phyloP scores from a whole-genome alignment of 2,797 vertebrate species.

The Sebastes ruberrimus region DNA sequence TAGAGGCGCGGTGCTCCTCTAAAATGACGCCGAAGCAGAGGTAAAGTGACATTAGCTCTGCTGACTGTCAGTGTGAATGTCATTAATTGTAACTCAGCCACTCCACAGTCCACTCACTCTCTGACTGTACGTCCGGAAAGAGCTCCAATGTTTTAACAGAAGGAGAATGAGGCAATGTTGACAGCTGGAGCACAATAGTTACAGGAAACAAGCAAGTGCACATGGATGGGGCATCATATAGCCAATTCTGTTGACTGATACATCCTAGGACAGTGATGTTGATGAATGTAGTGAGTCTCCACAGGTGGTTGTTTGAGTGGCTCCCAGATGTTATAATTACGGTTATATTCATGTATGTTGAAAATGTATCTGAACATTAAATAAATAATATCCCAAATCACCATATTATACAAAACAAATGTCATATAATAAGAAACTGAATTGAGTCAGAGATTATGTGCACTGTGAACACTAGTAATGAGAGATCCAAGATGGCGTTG shows the following conservation, averaged over 20 bases:
- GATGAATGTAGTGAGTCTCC: not conserved
- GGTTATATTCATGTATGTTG: not conserved
- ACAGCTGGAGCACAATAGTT: slow-evolving; percentile 8
- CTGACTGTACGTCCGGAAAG: not conserved
- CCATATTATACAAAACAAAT: no score
- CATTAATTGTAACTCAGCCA: not conserved
- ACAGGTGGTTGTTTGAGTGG: not conserved
- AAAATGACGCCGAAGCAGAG: slow-evolving; percentile 7
- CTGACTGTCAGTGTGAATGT: not conserved
- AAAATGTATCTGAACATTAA: no score
- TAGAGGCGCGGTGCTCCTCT: slow-evolving; percentile 21
- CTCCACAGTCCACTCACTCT: not conserved
- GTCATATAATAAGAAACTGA: no score
- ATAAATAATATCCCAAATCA: no score
- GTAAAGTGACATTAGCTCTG: slow-evolving; percentile 16
- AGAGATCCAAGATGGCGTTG: no score
- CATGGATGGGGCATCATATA: not conserved
- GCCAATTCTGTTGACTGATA: not conserved
- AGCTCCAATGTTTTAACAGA: not conserved
- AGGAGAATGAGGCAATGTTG: not conserved
- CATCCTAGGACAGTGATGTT: not conserved
- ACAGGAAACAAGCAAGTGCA: not conserved
- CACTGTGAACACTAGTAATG: no score
- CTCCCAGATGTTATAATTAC: not conserved
- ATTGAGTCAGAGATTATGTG: no score